Base-by-base conservation (phyloP, 1,140 invertebrate species). In the Scaptomyza hsui region DNA sequence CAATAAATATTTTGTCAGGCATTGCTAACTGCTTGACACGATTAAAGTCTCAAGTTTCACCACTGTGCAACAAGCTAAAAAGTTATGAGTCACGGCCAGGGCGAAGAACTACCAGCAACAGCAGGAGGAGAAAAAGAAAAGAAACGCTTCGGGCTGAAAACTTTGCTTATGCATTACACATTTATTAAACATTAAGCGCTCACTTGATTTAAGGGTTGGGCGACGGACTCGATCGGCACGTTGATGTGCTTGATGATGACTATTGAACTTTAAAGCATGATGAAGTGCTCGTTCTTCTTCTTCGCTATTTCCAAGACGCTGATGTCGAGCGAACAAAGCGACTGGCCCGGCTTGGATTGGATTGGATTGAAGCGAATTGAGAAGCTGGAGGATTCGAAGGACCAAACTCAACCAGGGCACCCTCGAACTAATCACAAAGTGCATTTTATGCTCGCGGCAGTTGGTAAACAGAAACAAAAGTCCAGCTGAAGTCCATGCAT, bases 341-440 rank as follows among this genome's bases (percentile, higher is more conserved):
- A 41, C 10, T 9, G 15, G 48, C 13, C 18, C n/a, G 10, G 12
- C 39, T 39, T 51, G 18, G 61, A 49, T 26, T 21, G 45, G 45
- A 45, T 44, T 57, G 32, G 12, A 16, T 32, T 51, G 37, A 16
- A 13, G 24, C 29, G 4, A 5, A 32, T 29, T 6, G 26, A 29
- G n/a, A 9, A n/a, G 48, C 21, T 13, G 39, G 55, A 26, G 26
- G 15, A 35, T 10, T 49, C 19, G 32, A 29, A 26, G 52, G 16
- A 42, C 16, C 47, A 41, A 24, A 21, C 21, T 35, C 26, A 16
- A 62, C 62, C 44, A 72, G 57, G 55, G 72, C 80, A 80, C 81
- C 82, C 81, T 86, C 77, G 73, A 86, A 85, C 81, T 85, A 85
- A 85, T 85, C 81, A 85, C 81, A 85, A 85, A 85, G 81, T 85